Percentiles rank a stretch among this genome's conserved stretches.
Conservation (phyloP, 2,113 vertebrate genomes). For the mouse (Mus musculus) region DNA sequence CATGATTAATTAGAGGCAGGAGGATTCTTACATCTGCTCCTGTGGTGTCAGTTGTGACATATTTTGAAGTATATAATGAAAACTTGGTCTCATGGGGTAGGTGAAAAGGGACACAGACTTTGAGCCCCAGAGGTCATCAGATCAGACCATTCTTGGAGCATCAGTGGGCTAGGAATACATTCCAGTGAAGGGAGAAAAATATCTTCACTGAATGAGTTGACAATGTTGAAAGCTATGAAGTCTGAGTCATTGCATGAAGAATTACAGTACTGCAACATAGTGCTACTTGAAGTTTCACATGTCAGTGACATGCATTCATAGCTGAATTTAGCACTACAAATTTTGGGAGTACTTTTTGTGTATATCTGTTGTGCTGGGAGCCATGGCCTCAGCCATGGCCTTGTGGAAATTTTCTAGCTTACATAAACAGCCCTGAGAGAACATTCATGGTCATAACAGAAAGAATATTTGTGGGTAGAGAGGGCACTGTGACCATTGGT, state of each 20-base stretch:
- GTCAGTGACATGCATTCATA: slow-evolving; percentile 37
- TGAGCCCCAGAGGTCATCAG: not conserved
- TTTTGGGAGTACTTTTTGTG: not conserved
- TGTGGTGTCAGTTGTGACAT: not conserved
- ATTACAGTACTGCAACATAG: not conserved
- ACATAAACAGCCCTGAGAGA: no score
- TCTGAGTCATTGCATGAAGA: not conserved
- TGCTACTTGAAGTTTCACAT: not conserved
- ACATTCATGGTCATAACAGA: no score
- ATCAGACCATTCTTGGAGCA: slow-evolving; percentile 50
- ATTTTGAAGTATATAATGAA: slow-evolving; percentile 33
- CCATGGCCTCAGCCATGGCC: no score
- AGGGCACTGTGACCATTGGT: no score
- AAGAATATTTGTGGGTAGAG: no score
- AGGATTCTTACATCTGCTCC: slow-evolving; percentile 38
- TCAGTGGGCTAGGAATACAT: not conserved
- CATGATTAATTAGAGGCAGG: not conserved
- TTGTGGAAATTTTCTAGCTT: no score
- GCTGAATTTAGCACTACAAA: not conserved
- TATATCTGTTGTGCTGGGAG: not conserved
- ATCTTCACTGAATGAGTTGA: not conserved
- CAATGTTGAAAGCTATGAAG: not conserved
- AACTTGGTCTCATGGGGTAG: not conserved
- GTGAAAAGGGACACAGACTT: not conserved
- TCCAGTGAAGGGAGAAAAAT: not conserved